Conservation (phyloP, 1,140 invertebrate genomes). For the Drosophila novamexicana region DNA sequence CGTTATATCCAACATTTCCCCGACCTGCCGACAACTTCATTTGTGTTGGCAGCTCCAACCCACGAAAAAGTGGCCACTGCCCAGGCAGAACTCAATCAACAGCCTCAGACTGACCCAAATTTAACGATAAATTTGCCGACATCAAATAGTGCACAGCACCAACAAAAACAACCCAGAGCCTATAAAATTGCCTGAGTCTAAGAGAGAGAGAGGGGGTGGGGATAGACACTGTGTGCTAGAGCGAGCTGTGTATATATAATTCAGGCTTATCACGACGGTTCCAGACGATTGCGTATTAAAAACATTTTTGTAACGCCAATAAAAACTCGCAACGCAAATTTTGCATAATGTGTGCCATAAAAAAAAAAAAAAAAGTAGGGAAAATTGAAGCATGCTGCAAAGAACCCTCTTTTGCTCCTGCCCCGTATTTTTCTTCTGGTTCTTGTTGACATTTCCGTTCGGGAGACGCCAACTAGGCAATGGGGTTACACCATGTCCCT, state of each 20-base stretch:
- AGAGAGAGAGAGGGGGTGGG: constrained; percentile 5
- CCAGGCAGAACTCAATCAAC: constrained; percentile 67
- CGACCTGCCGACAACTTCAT: constrained; percentile 43
- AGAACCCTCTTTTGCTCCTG: not conserved
- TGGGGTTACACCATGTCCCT: constrained; percentile 48
- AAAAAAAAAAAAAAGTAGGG: constrained; percentile 38
- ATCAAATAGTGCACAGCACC: constrained; percentile 59
- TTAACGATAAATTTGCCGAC: constrained; percentile 64
- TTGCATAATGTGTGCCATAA: constrained; percentile 76
- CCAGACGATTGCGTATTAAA: constrained; percentile 83
- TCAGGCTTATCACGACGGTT: constrained; percentile 78
- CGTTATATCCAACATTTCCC: constrained; percentile 22
- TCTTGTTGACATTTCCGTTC: constrained; percentile 70
- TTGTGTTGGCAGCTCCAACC: not conserved
- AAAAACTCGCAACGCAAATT: constrained; percentile 72
- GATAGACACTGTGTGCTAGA: not conserved
- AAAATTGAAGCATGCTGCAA: constrained; percentile 23
- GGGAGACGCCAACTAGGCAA: constrained; percentile 67
- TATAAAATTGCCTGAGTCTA: constrained; percentile 33
- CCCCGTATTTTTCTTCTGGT: constrained; percentile 13
- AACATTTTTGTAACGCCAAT: constrained; percentile 82
- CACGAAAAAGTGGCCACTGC: constrained; percentile 18
- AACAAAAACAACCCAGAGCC: constrained; percentile 27
- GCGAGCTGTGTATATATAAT: constrained; percentile 48
- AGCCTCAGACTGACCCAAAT: constrained; percentile 67